Percentiles rank a stretch among this genome's conserved stretches.
phyloP scores from a whole-genome alignment of 35 echinoderm and acorn worm genomes.

The Apostichopus japonicus region DNA sequence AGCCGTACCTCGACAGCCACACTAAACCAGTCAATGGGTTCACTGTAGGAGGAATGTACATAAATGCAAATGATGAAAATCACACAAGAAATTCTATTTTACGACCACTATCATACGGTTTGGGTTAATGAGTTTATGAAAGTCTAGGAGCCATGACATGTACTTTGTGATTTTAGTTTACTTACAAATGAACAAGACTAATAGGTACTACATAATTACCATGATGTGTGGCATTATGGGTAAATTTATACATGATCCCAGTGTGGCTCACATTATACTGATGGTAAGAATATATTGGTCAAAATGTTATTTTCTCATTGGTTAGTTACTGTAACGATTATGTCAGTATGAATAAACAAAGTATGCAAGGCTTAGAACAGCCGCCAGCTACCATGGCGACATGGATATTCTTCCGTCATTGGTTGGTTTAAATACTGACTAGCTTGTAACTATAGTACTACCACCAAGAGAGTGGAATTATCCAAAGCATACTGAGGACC shows the following conservation, averaged over 20 bases:
- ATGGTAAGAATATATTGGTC: not conserved
- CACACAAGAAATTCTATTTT: not conserved
- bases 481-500: too few relatives aligned
- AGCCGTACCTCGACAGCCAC: conserved; percentile 50
- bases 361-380: too few relatives aligned
- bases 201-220: not conserved
- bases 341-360: too few relatives aligned
- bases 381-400: too few relatives aligned
- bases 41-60: conserved; percentile 38
- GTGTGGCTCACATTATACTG: not conserved
- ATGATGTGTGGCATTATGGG: not conserved
- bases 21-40: conserved; percentile 8
- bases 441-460: too few relatives aligned
- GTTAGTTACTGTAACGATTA: not conserved
- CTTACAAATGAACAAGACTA: not conserved
- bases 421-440: too few relatives aligned
- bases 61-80: not conserved
- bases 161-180: not conserved
- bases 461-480: too few relatives aligned
- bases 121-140: not conserved
- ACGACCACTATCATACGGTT: not conserved
- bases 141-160: not conserved
- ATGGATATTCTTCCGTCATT: too few relatives aligned
- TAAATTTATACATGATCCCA: not conserved
- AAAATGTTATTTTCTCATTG: not conserved